A percentile compares a stretch with the other conserved stretches of the same genome.
phyloP scores from a whole-genome alignment of 1,140 invertebrate genomes.

The Camponotus pennsylvanicus region DNA sequence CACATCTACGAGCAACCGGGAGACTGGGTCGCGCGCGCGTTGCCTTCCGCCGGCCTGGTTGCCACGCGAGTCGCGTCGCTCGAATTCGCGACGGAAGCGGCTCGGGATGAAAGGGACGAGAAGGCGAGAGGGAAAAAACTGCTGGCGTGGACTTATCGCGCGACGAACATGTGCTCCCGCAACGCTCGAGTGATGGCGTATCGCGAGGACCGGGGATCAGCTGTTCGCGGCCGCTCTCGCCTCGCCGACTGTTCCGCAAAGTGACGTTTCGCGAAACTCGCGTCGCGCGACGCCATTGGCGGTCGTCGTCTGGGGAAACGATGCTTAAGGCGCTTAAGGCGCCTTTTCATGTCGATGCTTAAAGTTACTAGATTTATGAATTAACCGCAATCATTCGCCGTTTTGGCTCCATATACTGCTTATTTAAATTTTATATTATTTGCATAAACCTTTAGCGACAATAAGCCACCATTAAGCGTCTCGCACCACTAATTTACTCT shows the following conservation, averaged over 20 bases:
- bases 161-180: slow-evolving; percentile 32
- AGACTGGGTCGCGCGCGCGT: neutral
- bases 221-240: slow-evolving; percentile 30
- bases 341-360: too few relatives aligned
- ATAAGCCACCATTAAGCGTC: too few relatives aligned
- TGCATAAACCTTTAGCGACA: too few relatives aligned
- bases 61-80: neutral
- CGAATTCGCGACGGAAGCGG: neutral
- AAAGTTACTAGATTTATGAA: too few relatives aligned
- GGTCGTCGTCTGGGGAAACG: neutral
- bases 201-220: slow-evolving; percentile 27
- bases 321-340: too few relatives aligned
- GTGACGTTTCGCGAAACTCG: slow-evolving; percentile 10
- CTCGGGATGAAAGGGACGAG: neutral
- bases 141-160: neutral
- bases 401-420: too few relatives aligned
- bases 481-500: too few relatives aligned
- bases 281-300: neutral
- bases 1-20: neutral
- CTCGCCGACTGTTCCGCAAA: slow-evolving; percentile 37
- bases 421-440: too few relatives aligned
- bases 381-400: too few relatives aligned
- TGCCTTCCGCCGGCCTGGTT: neutral
- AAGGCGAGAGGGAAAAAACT: too few relatives aligned
- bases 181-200: neutral